Conservation (phyloP, 2,797 vertebrate species). For the Tokudaia muenninki region DNA sequence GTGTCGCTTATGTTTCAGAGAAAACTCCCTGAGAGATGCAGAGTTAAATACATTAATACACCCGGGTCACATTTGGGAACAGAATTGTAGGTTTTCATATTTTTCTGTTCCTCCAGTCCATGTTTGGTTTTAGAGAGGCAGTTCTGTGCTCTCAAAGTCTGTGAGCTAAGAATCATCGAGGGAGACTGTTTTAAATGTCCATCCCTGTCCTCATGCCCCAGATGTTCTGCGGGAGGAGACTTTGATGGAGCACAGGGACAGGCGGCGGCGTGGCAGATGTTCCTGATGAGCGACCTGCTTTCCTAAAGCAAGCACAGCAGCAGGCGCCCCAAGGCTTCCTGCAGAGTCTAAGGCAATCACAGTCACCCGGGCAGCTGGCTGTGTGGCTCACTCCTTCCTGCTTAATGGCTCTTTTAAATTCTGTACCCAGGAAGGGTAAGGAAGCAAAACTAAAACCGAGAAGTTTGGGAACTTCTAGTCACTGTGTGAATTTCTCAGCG, state of each 20-base stretch:
- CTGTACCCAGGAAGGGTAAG: neutral
- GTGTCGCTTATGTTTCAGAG: constrained; percentile 54
- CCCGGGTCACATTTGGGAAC: neutral
- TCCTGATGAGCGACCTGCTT: neutral
- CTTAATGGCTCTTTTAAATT: constrained; percentile 26
- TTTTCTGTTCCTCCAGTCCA: neutral
- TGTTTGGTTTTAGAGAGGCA: constrained; percentile 41
- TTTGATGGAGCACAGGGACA: neutral
- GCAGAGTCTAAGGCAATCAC: neutral
- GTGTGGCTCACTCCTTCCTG: neutral
- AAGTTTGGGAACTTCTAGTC: neutral
- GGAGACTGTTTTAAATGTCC: neutral
- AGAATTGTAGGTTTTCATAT: neutral
- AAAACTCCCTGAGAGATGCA: constrained; percentile 37
- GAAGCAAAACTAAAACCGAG: constrained; percentile 29
- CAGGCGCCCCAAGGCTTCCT: neutral
- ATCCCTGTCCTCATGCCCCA: neutral
- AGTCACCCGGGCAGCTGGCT: neutral
- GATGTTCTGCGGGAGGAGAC: constrained; percentile 3
- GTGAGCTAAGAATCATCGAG: neutral
- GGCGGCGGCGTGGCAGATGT: neutral
- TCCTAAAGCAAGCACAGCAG: neutral
- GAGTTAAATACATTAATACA: neutral
- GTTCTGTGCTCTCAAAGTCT: neutral
- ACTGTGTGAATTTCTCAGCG: neutral